Evolutionary conservation across 2,888 invertebrate genomes (phyloP).

Genomic region (Augiades crinisus): DNA sequence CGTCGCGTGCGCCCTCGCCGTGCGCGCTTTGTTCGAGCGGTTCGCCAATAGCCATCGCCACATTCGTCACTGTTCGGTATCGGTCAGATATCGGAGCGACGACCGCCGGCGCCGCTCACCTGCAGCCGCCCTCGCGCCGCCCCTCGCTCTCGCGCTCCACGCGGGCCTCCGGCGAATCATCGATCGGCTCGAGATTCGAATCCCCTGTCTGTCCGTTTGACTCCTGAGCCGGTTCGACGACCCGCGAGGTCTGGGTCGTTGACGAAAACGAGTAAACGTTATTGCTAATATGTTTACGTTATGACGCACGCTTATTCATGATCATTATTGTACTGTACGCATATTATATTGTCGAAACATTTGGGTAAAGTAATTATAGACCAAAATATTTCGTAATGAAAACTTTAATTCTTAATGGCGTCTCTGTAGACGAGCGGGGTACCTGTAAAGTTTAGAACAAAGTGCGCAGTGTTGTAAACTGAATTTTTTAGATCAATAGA

Average conservation of each 20-base stretch:
- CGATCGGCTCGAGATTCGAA: conserved; percentile 79
- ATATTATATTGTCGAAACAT: neutral
- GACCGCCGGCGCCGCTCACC: conserved; percentile 21
- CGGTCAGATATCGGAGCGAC: conserved; percentile 9
- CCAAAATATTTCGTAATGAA: too few species aligned
- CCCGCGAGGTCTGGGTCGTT: conserved; percentile 17
- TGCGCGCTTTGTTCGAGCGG: conserved; percentile 4
- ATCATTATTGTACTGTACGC: neutral
- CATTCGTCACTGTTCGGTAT: neutral
- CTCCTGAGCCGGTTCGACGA: conserved; percentile 16
- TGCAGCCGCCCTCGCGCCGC: conserved; percentile 21
- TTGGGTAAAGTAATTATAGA: too few species aligned
- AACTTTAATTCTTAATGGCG: too few species aligned
- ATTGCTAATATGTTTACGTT: conserved; percentile 17
- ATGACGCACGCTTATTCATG: conserved; percentile 17
- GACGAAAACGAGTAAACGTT: conserved; percentile 13
- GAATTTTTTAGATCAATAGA: too few species aligned
- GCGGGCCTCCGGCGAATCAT: conserved; percentile 85
- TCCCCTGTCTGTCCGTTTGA: conserved; percentile 6
- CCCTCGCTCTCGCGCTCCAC: conserved; percentile 11
- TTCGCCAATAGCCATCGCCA: neutral
- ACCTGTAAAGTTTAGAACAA: too few species aligned
- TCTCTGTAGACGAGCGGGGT: too few species aligned
- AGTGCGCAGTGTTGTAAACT: too few species aligned
- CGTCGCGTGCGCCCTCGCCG: conserved; percentile 24